These are phyloP conservation scores for Resseliella maxima DNA, from an alignment of 2,888 invertebrate genomes.

Conservation along the genomic window DNA sequence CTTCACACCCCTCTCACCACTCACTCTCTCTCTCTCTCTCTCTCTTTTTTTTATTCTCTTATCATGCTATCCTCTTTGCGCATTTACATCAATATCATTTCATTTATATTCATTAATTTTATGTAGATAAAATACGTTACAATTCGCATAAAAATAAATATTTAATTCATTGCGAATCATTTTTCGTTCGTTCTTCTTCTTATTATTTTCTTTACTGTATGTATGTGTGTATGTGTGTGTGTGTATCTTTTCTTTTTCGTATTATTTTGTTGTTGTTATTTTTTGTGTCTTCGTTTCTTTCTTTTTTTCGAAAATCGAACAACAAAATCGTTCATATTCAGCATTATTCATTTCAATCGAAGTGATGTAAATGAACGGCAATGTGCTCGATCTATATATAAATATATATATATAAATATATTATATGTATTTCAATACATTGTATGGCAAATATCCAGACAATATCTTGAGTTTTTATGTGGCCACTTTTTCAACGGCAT, in stretches of 20 bases:
- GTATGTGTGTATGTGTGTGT: no score
- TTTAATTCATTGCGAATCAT: slow-evolving; percentile 48
- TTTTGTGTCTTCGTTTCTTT: background rate
- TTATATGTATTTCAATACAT: background rate
- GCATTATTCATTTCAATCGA: background rate
- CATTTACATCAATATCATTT: slow-evolving; percentile 35
- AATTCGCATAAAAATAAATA: slow-evolving; percentile 51
- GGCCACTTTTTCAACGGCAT: background rate
- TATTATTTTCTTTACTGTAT: background rate
- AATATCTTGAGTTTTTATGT: slow-evolving; percentile 46
- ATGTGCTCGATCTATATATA: background rate
- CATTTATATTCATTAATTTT: slow-evolving; percentile 55
- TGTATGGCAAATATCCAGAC: background rate
- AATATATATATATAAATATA: background rate
- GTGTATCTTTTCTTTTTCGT: no score
- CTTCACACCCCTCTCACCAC: no score
- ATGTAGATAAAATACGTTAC: slow-evolving; percentile 51
- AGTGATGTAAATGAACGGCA: slow-evolving; percentile 1
- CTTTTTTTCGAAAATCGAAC: background rate
- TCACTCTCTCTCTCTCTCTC: no score
- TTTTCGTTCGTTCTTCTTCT: slow-evolving; percentile 1
- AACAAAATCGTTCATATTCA: slow-evolving; percentile 15
- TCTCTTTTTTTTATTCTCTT: background rate
- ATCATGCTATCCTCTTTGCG: no score
- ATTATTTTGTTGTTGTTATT: background rate